phyloP scores from a whole-genome alignment of 2,888 invertebrate genomes.

The Diarsia mendica region DNA sequence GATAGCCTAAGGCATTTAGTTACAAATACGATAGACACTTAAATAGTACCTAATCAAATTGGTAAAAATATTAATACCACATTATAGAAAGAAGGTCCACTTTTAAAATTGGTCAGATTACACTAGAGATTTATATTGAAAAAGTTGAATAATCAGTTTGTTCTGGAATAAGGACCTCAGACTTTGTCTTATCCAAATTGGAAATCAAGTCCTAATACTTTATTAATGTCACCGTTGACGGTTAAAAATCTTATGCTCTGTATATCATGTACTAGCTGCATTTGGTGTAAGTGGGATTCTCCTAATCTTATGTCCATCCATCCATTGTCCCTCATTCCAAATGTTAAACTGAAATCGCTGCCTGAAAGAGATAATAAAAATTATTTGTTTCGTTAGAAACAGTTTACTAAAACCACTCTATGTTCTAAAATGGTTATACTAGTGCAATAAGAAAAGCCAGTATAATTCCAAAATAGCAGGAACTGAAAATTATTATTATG shows the following conservation, averaged over 20 bases:
- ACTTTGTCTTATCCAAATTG: slow-evolving; percentile 63
- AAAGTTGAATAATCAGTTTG: background rate
- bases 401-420: background rate
- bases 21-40: slow-evolving; percentile 15
- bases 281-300: slow-evolving; percentile 63
- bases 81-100: slow-evolving; percentile 1
- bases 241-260: slow-evolving; percentile 75
- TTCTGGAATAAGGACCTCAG: background rate
- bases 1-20: slow-evolving; percentile 11
- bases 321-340: slow-evolving; percentile 60
- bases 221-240: slow-evolving; percentile 75
- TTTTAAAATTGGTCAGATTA: slow-evolving; percentile 1
- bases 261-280: slow-evolving; percentile 72
- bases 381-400: background rate
- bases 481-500: no score
- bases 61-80: background rate
- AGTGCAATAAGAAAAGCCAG: background rate
- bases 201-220: slow-evolving; percentile 73
- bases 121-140: background rate
- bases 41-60: slow-evolving; percentile 4
- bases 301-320: slow-evolving; percentile 66
- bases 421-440: background rate
- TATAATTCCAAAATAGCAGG: background rate
- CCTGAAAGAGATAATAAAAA: slow-evolving; percentile 59
- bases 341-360: slow-evolving; percentile 66